phyloP scores from a whole-genome alignment of 2,113 vertebrate genomes.

The Forbesichthys papilliferus region DNA sequence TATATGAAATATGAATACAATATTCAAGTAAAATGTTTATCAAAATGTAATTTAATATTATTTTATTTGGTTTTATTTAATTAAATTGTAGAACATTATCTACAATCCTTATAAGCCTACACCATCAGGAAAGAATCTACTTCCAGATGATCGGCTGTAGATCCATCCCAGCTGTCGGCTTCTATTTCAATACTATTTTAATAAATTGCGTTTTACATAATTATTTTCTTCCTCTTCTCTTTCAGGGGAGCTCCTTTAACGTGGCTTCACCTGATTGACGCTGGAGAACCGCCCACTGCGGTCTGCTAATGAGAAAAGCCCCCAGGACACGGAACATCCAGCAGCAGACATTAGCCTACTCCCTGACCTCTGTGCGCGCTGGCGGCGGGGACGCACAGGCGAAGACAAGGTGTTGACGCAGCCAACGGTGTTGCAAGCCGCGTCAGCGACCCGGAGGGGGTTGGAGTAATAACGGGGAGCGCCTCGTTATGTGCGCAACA shows the following conservation, averaged over 20 bases:
- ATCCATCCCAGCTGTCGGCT: constrained; percentile 24
- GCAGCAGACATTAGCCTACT: constrained; percentile 59
- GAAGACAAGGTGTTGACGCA: constrained; percentile 31
- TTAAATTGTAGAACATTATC: no score
- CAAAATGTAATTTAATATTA: no score
- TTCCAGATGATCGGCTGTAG: constrained; percentile 37
- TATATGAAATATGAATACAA: no score
- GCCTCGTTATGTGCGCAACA: constrained; percentile 68
- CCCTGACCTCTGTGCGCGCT: constrained; percentile 64
- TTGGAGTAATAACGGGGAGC: constrained; percentile 39
- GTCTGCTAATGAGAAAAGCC: constrained; percentile 67
- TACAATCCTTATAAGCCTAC: no score
- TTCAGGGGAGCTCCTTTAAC: constrained; percentile 49
- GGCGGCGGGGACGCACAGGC: constrained; percentile 37
- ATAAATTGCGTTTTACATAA: neutral
- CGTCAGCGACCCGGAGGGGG: constrained; percentile 48
- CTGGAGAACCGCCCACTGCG: constrained; percentile 59
- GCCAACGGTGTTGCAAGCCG: constrained; percentile 26
- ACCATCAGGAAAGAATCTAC: neutral
- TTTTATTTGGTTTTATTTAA: no score
- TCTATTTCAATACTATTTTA: constrained; percentile 21
- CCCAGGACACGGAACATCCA: constrained; percentile 55
- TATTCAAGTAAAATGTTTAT: no score
- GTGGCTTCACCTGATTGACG: constrained; percentile 53
- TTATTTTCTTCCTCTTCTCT: constrained; percentile 37